Conservation (phyloP, 2,888 invertebrate species). For the Globia sparganii region DNA sequence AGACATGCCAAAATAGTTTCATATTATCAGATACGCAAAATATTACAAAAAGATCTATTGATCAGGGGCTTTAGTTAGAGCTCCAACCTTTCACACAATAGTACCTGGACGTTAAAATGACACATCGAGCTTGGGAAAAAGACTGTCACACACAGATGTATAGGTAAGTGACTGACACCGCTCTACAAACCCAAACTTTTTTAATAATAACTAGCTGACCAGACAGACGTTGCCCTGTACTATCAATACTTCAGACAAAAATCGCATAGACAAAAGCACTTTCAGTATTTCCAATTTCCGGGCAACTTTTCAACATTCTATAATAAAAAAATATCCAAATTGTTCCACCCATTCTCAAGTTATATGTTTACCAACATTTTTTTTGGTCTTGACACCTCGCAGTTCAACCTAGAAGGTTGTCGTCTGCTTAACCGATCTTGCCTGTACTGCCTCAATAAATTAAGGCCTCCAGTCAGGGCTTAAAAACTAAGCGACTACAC, state of each 20-base stretch:
- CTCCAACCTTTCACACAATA: not conserved
- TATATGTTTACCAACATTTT: not conserved
- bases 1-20: slow-evolving; percentile 42
- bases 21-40: slow-evolving; percentile 32
- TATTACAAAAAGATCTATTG: slow-evolving; percentile 26
- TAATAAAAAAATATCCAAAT: not conserved
- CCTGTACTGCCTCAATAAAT: too few relatives aligned
- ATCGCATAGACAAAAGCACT: not conserved
- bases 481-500: too few relatives aligned
- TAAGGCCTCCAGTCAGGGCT: too few relatives aligned
- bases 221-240: not conserved
- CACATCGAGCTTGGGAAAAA: not conserved
- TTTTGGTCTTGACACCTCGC: too few relatives aligned
- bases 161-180: not conserved
- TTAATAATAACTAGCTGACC: not conserved
- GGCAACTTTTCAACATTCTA: not conserved
- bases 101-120: not conserved
- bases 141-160: not conserved
- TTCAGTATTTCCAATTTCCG: not conserved
- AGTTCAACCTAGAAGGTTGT: too few relatives aligned
- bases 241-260: not conserved
- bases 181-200: not conserved
- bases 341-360: not conserved
- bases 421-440: too few relatives aligned
- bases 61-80: slow-evolving; percentile 4